Base-by-base conservation (phyloP, 2,113 vertebrate genomes). In the Pterocles orientalis region DNA sequence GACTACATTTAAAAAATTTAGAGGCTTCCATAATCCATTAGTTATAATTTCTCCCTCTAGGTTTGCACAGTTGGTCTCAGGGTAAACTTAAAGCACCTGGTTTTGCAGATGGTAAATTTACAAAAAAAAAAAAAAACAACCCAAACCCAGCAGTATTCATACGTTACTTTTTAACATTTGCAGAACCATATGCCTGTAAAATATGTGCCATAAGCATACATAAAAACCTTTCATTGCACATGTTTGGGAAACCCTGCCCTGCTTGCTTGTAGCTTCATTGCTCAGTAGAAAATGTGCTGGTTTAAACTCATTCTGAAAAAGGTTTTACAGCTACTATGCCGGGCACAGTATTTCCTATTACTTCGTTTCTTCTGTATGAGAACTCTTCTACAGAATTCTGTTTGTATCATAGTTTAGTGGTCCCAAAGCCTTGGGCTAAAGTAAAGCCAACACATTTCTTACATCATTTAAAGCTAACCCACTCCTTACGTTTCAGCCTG, bases 21-120 rank as follows among this genome's bases (percentile, higher is more conserved):
- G 83, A 54, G 68, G 75, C 66, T 96, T 95, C 91, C 65, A 91
- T 78, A 93, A 94, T 88, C 41, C 73, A 65, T 84, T 93, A 76
- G 48, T 84, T 79, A 25, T 65, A 94, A 95, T 77, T 95, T 91
- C 50, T 96, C 94, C 61, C 90, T 92, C 93, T 53, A 86, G 88
- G 64, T 90, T 96, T 95, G 41, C 73, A 89, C 50, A 85, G 85
- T 96, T 94, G 88, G 62, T 96, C 86, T 94, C 86, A 48, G 70
- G n/a, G 47, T 94, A 96, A 95, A 95, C 72, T 62, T 95, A 70
- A 92, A 93, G 92, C 92, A 96, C 93, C 95, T 94, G 86, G 34
- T 57, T 91, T 85, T 82, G 83, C 92, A 97, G 79, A 92, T 90
- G 86, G 65, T 43, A 71, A 79, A 83, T 76, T 82, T 17, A 3